A percentile compares a stretch with the other conserved stretches of the same genome.
Conservation (phyloP, 2,113 vertebrate species). For the Balaenoptera acutorostrata region DNA sequence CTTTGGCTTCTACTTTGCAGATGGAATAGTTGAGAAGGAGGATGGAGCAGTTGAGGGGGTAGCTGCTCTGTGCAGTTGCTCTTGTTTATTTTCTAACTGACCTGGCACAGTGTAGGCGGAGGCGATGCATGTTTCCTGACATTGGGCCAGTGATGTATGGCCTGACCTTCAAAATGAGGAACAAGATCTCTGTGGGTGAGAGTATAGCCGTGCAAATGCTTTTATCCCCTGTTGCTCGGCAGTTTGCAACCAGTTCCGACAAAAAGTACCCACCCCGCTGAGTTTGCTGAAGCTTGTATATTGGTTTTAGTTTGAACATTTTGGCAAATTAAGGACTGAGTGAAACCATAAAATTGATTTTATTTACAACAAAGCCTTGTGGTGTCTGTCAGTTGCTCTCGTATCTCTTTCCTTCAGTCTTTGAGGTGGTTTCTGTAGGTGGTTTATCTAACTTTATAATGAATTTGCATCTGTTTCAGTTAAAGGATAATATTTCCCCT, state of each 20-base stretch:
- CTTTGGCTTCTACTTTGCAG: background rate
- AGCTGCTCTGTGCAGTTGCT: background rate
- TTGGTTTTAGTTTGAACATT: slow-evolving; percentile 60
- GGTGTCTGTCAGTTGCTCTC: slow-evolving; percentile 2
- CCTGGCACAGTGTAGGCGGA: background rate
- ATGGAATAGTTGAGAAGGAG: background rate
- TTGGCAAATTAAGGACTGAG: slow-evolving; percentile 60
- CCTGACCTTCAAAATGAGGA: slow-evolving; percentile 64
- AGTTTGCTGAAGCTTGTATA: slow-evolving; percentile 55
- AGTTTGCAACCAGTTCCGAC: slow-evolving; percentile 33
- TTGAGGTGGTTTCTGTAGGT: slow-evolving; percentile 18
- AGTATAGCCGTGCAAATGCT: slow-evolving; percentile 7
- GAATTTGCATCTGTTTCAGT: slow-evolving; percentile 25
- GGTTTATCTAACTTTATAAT: slow-evolving; percentile 7
- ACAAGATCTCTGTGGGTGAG: slow-evolving; percentile 52
- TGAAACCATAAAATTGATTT: slow-evolving; percentile 58
- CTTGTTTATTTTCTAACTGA: slow-evolving; percentile 55
- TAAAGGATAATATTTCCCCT: slow-evolving; percentile 6
- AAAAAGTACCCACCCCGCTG: background rate
- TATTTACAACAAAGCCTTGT: background rate
- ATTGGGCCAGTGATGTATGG: slow-evolving; percentile 36
- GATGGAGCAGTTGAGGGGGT: background rate
- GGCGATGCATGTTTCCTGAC: slow-evolving; percentile 55
- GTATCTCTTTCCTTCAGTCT: background rate
- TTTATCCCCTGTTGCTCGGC: slow-evolving; percentile 53